Evolutionary conservation across 1,140 invertebrate genomes (phyloP).

Genomic region (Drosophila kurseongensis): DNA sequence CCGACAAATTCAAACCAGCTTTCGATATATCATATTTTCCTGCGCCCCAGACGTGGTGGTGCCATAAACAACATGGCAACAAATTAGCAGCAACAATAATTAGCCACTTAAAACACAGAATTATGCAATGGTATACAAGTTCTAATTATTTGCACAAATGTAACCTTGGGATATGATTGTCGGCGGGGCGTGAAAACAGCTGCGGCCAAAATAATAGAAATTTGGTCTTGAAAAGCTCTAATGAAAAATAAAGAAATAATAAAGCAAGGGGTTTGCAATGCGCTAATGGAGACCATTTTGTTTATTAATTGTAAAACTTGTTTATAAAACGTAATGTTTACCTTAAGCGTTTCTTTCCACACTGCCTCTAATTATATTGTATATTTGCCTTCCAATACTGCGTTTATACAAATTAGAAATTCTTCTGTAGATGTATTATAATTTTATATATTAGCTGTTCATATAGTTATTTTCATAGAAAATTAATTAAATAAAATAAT

Average conservation of each 20-base stretch:
- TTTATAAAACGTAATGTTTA: slow-evolving; percentile 24
- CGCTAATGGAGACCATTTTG: slow-evolving; percentile 8
- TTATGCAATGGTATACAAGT: slow-evolving; percentile 57
- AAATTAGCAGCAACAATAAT: slow-evolving; percentile 43
- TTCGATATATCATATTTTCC: slow-evolving; percentile 31
- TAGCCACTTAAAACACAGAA: slow-evolving; percentile 51
- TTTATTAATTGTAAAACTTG: slow-evolving; percentile 36
- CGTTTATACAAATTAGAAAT: too few relatives aligned
- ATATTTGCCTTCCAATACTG: neutral
- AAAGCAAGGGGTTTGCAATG: slow-evolving; percentile 9
- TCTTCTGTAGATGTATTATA: too few relatives aligned
- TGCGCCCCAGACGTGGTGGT: slow-evolving; percentile 26
- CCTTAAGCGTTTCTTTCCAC: neutral
- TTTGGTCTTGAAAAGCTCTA: slow-evolving; percentile 24
- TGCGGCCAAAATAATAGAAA: slow-evolving; percentile 31
- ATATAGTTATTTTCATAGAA: too few relatives aligned
- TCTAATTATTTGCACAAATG: slow-evolving; percentile 70
- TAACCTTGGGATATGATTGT: slow-evolving; percentile 61
- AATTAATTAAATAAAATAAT: too few relatives aligned
- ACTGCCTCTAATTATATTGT: slow-evolving; percentile 4
- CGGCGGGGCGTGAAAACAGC: slow-evolving; percentile 18
- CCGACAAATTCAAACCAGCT: slow-evolving; percentile 37
- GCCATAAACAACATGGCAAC: slow-evolving; percentile 30
- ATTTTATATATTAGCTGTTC: too few relatives aligned
- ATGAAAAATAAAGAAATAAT: slow-evolving; percentile 19